Conservation (phyloP, 2,113 vertebrate genomes). For the Lota lota region DNA sequence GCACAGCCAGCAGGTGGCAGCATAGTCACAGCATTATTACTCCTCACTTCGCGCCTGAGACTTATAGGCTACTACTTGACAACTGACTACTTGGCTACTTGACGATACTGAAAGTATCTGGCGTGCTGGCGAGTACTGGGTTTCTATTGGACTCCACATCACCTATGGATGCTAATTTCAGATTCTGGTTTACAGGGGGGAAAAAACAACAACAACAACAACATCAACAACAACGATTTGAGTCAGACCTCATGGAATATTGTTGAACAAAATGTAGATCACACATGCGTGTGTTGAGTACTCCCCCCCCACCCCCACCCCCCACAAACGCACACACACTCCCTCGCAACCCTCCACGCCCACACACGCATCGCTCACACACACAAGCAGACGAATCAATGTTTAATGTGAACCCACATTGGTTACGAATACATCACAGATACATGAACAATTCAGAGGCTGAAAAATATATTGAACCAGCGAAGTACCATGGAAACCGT, state of each 20-base stretch:
- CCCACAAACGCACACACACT: not conserved
- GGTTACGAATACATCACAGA: conserved; percentile 47
- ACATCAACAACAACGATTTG: conserved; percentile 3
- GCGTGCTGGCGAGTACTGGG: conserved; percentile 23
- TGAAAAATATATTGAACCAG: conserved; percentile 35
- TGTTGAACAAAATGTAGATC: conserved; percentile 24
- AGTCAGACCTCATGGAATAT: not conserved
- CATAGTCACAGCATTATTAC: conserved; percentile 56
- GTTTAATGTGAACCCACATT: conserved; percentile 55
- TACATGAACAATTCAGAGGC: conserved; percentile 59
- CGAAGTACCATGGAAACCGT: conserved; percentile 23
- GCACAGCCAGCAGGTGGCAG: conserved; percentile 63
- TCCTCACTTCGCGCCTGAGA: not conserved
- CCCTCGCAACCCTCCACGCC: not conserved
- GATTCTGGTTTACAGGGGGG: too few species aligned
- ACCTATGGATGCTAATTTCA: too few species aligned
- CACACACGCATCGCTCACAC: not conserved
- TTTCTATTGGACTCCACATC: not conserved
- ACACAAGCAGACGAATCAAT: conserved; percentile 24
- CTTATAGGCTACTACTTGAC: conserved; percentile 16
- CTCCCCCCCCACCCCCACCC: not conserved
- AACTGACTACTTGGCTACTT: conserved; percentile 5
- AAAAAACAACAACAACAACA: conserved; percentile 15
- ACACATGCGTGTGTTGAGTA: not conserved
- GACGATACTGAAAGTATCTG: conserved; percentile 29